These are phyloP conservation scores for Nothocercus nigrocapillus DNA, from an alignment of 2,113 vertebrate genomes.

Conservation along the genomic window DNA sequence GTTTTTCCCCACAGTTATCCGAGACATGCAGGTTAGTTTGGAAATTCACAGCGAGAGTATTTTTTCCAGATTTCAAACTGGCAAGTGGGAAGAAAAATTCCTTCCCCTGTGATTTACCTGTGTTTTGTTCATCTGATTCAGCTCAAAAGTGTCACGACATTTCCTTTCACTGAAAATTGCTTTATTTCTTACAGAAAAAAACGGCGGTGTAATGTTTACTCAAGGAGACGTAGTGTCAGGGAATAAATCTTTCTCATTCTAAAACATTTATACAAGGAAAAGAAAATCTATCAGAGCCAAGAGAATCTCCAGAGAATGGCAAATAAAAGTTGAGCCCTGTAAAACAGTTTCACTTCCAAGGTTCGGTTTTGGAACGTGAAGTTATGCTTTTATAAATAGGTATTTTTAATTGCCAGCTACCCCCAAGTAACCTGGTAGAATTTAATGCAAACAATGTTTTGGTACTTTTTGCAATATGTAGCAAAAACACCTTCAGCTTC, in stretches of 20 bases:
- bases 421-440: neutral
- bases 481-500: neutral
- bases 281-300: neutral
- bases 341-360: neutral
- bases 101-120: conserved; percentile 4
- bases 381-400: neutral
- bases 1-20: neutral
- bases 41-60: neutral
- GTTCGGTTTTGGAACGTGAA: neutral
- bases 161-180: neutral
- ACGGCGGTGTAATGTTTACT: neutral
- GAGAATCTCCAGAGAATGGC: neutral
- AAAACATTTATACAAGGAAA: conserved; percentile 42
- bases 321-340: neutral
- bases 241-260: conserved; percentile 25
- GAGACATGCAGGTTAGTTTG: neutral
- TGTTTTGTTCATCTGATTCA: neutral
- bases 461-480: neutral
- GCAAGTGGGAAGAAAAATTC: neutral
- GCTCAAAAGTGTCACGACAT: neutral
- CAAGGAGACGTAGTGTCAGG: neutral
- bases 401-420: neutral
- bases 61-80: neutral
- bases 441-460: neutral
- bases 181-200: conserved; percentile 13